Evolutionary conservation across 2,113 vertebrate genomes (phyloP), one percentile per base, ranked within the genome.

Genomic region (Mus pahari): DNA sequence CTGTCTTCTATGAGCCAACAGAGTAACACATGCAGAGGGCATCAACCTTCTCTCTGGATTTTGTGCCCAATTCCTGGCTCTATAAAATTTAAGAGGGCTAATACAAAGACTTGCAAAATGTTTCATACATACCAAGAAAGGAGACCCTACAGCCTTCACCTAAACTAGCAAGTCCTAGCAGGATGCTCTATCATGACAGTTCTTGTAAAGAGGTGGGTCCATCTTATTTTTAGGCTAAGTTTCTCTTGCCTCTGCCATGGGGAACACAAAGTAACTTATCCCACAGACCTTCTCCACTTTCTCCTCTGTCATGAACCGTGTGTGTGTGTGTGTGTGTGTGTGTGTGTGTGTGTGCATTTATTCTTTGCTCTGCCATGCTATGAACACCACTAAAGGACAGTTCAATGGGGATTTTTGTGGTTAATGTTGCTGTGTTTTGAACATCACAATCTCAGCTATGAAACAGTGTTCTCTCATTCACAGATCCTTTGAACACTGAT

Each of bases 391-490:
- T 77, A 39, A 50, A 42, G 75, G 42, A 93, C 75, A 50, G 70
- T 92, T 75, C 58, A 17, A 2, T 10, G 58, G 88, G 87, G 86
- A 45, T 95, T 73, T 71, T 81, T 31, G 50, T 4, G 79, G 78
- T 73, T 87, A 92, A 53, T 66, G 42, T n/a, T 81, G 83, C 33
- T 92, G 88, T 48, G 87, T 50, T 14, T 16, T 92, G 79, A 93
- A 77, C 45, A 66, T 33, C 83, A 71, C 94, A 93, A 55, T 66
- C 22, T 50, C 89, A 79, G 36, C 75, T 42, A 28, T 33, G 50
- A 91, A 91, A 70, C 66, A 48, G 7, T 60, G 8, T 64, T 93
- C 66, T 91, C 71, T 93, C 60, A 48, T 17, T 84, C 31, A 39
- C 33, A 31, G 5, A 68, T 86, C 13, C 55, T 95, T 77, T 90